These are phyloP conservation scores for Acromyrmex heyeri DNA, from an alignment of 1,140 invertebrate species.

Conservation along the genomic window DNA sequence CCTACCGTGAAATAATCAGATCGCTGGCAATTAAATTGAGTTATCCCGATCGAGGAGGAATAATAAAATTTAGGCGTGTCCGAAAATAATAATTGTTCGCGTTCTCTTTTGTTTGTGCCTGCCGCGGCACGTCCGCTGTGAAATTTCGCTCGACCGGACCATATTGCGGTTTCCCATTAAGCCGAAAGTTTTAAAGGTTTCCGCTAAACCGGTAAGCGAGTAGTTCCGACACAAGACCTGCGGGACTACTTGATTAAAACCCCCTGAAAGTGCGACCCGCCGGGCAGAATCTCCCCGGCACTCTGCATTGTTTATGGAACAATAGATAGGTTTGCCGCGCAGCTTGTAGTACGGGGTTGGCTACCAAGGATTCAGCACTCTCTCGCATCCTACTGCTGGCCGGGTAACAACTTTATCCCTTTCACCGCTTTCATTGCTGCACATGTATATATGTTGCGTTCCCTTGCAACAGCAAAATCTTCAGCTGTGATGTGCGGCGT, in stretches of 20 bases:
- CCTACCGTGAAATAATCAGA: slow-evolving; percentile 46
- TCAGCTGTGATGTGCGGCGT: slow-evolving; percentile 7
- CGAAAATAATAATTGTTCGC: slow-evolving; percentile 65
- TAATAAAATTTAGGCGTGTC: slow-evolving; percentile 38
- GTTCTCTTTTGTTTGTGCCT: slow-evolving; percentile 10
- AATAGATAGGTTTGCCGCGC: slow-evolving; percentile 76
- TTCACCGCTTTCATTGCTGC: slow-evolving; percentile 54
- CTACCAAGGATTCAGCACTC: slow-evolving; percentile 66
- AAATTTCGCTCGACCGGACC: slow-evolving; percentile 55
- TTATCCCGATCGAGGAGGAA: slow-evolving; percentile 8
- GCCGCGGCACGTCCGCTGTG: neutral
- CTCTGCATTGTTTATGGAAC: slow-evolving; percentile 77
- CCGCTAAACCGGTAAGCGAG: slow-evolving; percentile 67
- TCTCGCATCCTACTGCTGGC: slow-evolving; percentile 17
- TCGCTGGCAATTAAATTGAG: slow-evolving; percentile 17
- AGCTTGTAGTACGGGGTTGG: slow-evolving; percentile 51
- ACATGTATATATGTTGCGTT: slow-evolving; percentile 31
- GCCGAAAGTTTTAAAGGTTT: slow-evolving; percentile 69
- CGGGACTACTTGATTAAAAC: slow-evolving; percentile 80
- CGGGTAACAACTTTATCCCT: slow-evolving; percentile 62
- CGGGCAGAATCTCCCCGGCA: slow-evolving; percentile 64
- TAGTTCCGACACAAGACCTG: slow-evolving; percentile 61
- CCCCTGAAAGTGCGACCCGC: slow-evolving; percentile 64
- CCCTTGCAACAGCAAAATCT: slow-evolving; percentile 44
- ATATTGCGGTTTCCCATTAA: slow-evolving; percentile 74